phyloP scores from a whole-genome alignment of 2,888 invertebrate genomes.

The Hypomecis atomaria region DNA sequence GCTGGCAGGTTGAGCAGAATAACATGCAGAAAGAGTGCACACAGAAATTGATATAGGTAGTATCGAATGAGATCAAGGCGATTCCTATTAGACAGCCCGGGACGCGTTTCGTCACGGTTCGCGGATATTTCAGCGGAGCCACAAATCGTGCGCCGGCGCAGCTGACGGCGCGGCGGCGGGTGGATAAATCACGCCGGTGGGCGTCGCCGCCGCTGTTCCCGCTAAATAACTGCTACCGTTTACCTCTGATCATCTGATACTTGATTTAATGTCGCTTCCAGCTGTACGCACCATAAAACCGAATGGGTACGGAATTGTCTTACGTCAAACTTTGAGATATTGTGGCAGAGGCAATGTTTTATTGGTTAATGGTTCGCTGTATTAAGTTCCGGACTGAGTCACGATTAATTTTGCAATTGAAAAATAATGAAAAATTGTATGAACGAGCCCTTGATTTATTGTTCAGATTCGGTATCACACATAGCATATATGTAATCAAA shows the following conservation, averaged over 20 bases:
- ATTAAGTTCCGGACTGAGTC: conserved; percentile 17
- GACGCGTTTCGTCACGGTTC: conserved; percentile 72
- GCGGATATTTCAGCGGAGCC: conserved; percentile 73
- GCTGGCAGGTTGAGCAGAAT: too few relatives aligned
- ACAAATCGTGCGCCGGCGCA: conserved; percentile 63
- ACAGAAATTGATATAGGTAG: not conserved
- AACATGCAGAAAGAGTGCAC: too few relatives aligned
- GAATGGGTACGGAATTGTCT: conserved; percentile 51
- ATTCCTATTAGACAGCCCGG: conserved; percentile 51
- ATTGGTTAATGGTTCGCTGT: conserved; percentile 32
- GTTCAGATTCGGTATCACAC: too few relatives aligned
- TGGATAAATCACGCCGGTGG: conserved; percentile 76
- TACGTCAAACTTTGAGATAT: conserved; percentile 48
- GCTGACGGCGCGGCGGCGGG: conserved; percentile 64
- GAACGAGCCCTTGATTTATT: too few relatives aligned
- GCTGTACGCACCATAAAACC: conserved; percentile 54
- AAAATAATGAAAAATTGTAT: not conserved
- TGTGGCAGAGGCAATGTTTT: conserved; percentile 38
- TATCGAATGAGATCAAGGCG: conserved; percentile 24
- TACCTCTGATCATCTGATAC: conserved; percentile 81
- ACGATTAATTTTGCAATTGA: conserved; percentile 1
- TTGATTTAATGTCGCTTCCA: conserved; percentile 76
- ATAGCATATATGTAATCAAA: too few relatives aligned
- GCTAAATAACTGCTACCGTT: conserved; percentile 82
- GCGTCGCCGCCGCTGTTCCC: conserved; percentile 63